These are phyloP conservation scores for Aleadryas rufinucha DNA, from an alignment of 2,113 vertebrate genomes.

Conservation along the genomic window DNA sequence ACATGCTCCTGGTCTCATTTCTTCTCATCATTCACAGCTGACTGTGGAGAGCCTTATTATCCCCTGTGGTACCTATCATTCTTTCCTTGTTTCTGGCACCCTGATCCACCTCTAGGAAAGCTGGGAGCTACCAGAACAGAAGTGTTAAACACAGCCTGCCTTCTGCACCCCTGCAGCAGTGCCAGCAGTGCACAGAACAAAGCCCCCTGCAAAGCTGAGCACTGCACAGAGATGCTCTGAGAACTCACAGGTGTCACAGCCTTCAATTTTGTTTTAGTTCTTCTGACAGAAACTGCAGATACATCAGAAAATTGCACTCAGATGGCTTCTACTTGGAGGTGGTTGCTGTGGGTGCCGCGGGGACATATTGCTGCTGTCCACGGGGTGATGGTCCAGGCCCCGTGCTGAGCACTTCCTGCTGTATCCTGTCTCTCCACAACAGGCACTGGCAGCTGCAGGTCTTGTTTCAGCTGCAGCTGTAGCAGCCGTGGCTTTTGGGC, in stretches of 20 bases:
- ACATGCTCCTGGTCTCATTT: accelerated
- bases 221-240: neutral
- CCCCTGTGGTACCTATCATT: neutral
- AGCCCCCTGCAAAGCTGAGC: neutral
- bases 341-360: accelerated
- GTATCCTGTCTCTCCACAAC: accelerated
- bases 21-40: neutral
- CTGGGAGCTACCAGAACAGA: neutral
- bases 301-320: neutral
- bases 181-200: neutral
- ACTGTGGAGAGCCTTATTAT: neutral
- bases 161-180: neutral
- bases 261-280: neutral
- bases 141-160: neutral
- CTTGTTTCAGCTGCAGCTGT: neutral
- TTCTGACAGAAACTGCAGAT: neutral
- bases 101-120: neutral
- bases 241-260: neutral
- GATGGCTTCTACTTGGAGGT: neutral
- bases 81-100: neutral
- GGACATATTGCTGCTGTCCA: accelerated
- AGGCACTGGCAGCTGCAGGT: neutral
- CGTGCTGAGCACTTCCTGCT: accelerated
- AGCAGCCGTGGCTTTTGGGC: neutral
- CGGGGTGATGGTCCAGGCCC: neutral